A percentile compares a stretch with the other conserved stretches of the same genome.
phyloP scores from a whole-genome alignment of 2,113 vertebrate genomes.

The Aspidoscelis tigris region DNA sequence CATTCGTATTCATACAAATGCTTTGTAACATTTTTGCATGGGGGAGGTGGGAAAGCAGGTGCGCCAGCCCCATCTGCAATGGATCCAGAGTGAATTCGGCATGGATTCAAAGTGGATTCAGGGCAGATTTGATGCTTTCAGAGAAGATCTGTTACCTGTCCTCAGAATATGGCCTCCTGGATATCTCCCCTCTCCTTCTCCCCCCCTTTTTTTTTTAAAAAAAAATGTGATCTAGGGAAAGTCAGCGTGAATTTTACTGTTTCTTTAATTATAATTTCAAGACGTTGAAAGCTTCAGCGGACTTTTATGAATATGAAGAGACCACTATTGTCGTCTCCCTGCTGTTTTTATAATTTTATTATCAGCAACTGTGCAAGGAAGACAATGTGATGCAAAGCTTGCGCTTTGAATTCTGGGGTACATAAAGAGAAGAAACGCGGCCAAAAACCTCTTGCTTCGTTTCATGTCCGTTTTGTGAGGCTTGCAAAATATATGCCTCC shows the following conservation, averaged over 20 bases:
- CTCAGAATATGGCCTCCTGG: fast-evolving
- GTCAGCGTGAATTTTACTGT: neutral
- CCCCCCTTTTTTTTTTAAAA: fast-evolving
- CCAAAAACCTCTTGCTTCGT: neutral
- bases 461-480: neutral
- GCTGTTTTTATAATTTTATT: slow-evolving; percentile 6
- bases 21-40: too few relatives aligned
- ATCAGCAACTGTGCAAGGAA: neutral
- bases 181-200: fast-evolving
- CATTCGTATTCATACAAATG: too few relatives aligned
- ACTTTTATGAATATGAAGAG: neutral
- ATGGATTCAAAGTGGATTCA: too few relatives aligned
- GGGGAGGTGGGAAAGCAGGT: too few relatives aligned
- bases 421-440: neutral
- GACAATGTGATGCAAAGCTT: neutral
- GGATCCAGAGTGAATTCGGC: too few relatives aligned
- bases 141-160: too few relatives aligned
- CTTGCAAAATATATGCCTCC: neutral
- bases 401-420: neutral
- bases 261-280: slow-evolving; percentile 7
- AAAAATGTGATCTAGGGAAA: neutral
- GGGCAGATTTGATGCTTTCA: too few relatives aligned
- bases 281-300: neutral
- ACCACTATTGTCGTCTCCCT: neutral
- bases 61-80: too few relatives aligned